Evolutionary conservation across 2,113 vertebrate genomes (phyloP).

Genomic region (Trichomycterus rosablanca): DNA sequence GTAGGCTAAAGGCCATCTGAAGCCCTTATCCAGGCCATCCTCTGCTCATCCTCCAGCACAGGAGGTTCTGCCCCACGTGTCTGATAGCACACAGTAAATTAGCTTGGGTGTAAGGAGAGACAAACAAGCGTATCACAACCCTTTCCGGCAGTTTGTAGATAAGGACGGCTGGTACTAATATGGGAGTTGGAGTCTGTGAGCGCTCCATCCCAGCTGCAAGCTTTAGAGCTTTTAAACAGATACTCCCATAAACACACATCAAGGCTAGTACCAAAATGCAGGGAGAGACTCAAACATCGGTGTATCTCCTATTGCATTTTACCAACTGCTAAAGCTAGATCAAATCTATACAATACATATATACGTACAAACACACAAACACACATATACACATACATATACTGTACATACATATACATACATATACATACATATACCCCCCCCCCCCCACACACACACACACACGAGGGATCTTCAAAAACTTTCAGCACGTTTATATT

Average conservation of each 20-base stretch:
- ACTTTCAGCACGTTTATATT: no score
- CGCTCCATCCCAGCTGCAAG: neutral
- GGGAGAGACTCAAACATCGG: neutral
- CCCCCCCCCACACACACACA: no score
- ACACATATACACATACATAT: no score
- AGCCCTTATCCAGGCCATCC: slow-evolving; percentile 6
- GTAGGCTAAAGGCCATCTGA: slow-evolving; percentile 12
- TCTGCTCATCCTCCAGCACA: slow-evolving; percentile 2
- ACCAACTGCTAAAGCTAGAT: no score
- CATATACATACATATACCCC: no score
- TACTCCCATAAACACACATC: slow-evolving; percentile 1
- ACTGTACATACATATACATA: no score
- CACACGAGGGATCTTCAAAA: no score
- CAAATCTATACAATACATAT: no score
- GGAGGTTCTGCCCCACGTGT: neutral
- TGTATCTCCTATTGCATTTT: no score
- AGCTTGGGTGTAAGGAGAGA: slow-evolving; percentile 16
- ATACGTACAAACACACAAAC: no score
- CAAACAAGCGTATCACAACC: slow-evolving; percentile 16
- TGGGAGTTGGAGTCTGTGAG: neutral
- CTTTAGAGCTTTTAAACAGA: neutral
- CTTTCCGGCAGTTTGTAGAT: slow-evolving; percentile 38
- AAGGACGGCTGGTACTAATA: slow-evolving; percentile 34
- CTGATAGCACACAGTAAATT: slow-evolving; percentile 50
- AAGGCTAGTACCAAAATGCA: neutral